These are phyloP conservation scores for Melanchra persicariae DNA, from an alignment of 2,888 invertebrate genomes.

Conservation along the genomic window DNA sequence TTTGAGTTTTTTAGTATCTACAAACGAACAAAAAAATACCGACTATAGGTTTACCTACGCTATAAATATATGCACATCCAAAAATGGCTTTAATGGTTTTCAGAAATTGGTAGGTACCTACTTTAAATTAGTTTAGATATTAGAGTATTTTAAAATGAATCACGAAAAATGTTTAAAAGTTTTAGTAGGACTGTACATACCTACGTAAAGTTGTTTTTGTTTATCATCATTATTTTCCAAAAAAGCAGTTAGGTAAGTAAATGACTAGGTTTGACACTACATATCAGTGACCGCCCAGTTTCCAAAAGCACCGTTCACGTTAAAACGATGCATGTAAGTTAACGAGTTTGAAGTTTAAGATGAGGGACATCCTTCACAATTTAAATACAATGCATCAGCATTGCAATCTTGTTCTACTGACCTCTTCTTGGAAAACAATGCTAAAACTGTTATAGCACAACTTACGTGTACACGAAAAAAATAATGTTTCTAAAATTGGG, in stretches of 20 bases:
- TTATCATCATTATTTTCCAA: too few species aligned
- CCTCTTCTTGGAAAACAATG: not conserved
- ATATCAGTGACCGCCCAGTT: not conserved
- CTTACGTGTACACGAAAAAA: not conserved
- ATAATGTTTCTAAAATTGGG: not conserved
- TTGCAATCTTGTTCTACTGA: constrained; percentile 16
- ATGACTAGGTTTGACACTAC: not conserved
- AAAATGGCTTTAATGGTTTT: too few species aligned
- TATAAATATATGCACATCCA: too few species aligned
- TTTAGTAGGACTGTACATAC: too few species aligned
- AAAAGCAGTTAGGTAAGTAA: not conserved
- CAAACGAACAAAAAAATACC: too few species aligned
- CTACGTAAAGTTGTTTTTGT: too few species aligned
- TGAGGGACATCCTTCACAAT: constrained; percentile 30
- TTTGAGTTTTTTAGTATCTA: too few species aligned
- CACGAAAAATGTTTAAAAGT: too few species aligned
- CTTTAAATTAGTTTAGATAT: too few species aligned
- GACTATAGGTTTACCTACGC: too few species aligned
- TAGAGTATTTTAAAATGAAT: too few species aligned
- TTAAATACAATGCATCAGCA: constrained; percentile 34
- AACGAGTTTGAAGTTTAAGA: constrained; percentile 17
- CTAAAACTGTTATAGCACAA: not conserved
- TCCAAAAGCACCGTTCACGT: not conserved
- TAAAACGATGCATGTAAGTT: not conserved
- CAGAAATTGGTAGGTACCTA: too few species aligned